Conservation (phyloP, 1,140 invertebrate genomes). For the Drosophila elegans region DNA sequence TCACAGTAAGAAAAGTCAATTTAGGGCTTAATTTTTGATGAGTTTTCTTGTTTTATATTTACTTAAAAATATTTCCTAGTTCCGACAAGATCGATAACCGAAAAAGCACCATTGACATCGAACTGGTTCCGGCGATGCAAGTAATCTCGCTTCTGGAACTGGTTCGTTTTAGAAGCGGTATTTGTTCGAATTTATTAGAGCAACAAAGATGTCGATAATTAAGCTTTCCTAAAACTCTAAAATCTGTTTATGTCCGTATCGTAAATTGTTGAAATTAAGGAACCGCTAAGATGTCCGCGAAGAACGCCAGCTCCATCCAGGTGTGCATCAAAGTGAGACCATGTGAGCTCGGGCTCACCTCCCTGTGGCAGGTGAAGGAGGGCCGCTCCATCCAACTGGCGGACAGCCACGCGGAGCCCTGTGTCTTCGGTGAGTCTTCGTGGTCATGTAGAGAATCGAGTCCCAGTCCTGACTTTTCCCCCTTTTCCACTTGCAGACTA, state of each 20-base stretch:
- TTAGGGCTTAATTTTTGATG: too few species aligned
- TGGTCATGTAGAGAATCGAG: not conserved
- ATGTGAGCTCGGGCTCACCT: conserved; percentile 86
- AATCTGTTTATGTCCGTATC: not conserved
- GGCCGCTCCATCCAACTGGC: conserved; percentile 86
- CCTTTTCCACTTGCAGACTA: conserved; percentile 86
- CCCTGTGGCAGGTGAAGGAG: conserved; percentile 88
- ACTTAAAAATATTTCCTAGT: not conserved
- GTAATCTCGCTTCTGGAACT: not conserved
- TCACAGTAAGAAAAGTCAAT: too few species aligned
- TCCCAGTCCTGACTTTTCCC: not conserved
- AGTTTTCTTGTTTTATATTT: too few species aligned
- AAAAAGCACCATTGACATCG: not conserved
- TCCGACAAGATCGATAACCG: not conserved
- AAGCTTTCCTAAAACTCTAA: not conserved
- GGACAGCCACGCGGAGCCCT: conserved; percentile 85
- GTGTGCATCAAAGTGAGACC: conserved; percentile 91
- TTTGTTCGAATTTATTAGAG: conserved; percentile 54
- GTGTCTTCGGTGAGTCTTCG: conserved; percentile 85
- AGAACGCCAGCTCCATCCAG: conserved; percentile 78
- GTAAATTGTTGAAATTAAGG: not conserved
- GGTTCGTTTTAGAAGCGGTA: conserved; percentile 36
- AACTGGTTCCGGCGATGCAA: not conserved
- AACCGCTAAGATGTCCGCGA: conserved; percentile 54
- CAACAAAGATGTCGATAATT: conserved; percentile 25